These are phyloP conservation scores for Panulirus ornatus DNA, from an alignment of 1,140 invertebrate genomes.

Conservation along the genomic window DNA sequence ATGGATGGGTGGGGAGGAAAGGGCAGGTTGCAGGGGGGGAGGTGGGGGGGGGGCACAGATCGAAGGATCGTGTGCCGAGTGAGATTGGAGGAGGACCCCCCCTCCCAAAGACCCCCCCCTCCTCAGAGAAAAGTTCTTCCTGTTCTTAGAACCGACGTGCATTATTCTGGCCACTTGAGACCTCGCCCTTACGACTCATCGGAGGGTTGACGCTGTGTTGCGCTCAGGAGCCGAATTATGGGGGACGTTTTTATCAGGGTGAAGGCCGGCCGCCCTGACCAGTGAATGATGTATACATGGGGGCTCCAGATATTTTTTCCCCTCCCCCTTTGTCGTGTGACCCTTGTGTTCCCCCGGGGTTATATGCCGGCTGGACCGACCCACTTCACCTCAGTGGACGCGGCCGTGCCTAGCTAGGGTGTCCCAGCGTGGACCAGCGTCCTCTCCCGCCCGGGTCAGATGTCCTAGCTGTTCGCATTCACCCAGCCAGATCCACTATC, in stretches of 20 bases:
- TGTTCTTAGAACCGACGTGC: not conserved
- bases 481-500: no score
- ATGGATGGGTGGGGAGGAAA: not conserved
- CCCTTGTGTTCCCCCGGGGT: no score
- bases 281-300: no score
- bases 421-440: no score
- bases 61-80: not conserved
- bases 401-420: no score
- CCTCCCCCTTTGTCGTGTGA: not conserved
- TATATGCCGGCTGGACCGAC: no score
- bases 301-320: no score
- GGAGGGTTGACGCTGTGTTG: not conserved
- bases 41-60: not conserved
- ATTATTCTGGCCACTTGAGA: not conserved
- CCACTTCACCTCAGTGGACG: no score
- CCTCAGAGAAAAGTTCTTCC: not conserved
- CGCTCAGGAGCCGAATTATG: conserved; percentile 19
- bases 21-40: not conserved
- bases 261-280: not conserved
- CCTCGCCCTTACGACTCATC: no score
- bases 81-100: not conserved
- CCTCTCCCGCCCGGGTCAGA: no score
- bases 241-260: conserved; percentile 31
- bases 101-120: not conserved
- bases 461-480: no score